These are phyloP conservation scores for Drosophila tanythrix DNA, from an alignment of 2,888 invertebrate genomes.

Conservation along the genomic window DNA sequence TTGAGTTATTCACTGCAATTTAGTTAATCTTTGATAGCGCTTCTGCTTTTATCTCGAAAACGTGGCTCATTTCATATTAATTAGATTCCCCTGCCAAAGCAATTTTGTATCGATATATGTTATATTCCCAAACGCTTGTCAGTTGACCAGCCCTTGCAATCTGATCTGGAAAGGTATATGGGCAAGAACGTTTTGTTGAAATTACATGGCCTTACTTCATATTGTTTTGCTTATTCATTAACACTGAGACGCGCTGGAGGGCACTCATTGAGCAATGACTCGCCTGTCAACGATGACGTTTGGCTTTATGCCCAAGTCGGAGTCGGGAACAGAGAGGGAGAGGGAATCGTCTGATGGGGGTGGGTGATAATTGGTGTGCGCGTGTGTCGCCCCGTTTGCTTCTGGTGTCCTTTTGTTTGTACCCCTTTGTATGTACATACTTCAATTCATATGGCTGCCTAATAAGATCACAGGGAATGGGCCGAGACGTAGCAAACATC, in stretches of 20 bases:
- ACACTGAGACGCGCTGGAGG: slow-evolving; percentile 30
- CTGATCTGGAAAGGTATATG: slow-evolving; percentile 43
- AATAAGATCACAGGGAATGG: slow-evolving; percentile 68
- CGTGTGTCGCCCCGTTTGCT: slow-evolving; percentile 54
- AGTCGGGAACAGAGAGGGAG: background rate
- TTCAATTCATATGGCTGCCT: slow-evolving; percentile 43
- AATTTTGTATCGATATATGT: slow-evolving; percentile 20
- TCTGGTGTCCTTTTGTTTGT: slow-evolving; percentile 52
- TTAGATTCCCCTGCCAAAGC: slow-evolving; percentile 31
- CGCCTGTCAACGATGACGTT: slow-evolving; percentile 70
- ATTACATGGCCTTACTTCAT: slow-evolving; percentile 51
- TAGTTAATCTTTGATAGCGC: slow-evolving; percentile 1
- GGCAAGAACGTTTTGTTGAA: slow-evolving; percentile 53
- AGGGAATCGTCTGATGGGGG: slow-evolving; percentile 43
- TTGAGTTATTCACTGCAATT: slow-evolving; percentile 12
- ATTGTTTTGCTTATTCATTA: slow-evolving; percentile 71
- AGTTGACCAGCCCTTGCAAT: slow-evolving; percentile 43
- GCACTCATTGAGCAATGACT: slow-evolving; percentile 67
- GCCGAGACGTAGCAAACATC: slow-evolving; percentile 57
- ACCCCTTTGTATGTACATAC: slow-evolving; percentile 49
- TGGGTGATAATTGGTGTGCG: slow-evolving; percentile 71
- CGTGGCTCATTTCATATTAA: slow-evolving; percentile 34
- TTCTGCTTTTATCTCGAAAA: slow-evolving; percentile 1
- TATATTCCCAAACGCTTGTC: slow-evolving; percentile 28
- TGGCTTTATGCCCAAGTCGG: slow-evolving; percentile 55